Conservation (phyloP, 1,140 invertebrate species). For the Venturia canescens region DNA sequence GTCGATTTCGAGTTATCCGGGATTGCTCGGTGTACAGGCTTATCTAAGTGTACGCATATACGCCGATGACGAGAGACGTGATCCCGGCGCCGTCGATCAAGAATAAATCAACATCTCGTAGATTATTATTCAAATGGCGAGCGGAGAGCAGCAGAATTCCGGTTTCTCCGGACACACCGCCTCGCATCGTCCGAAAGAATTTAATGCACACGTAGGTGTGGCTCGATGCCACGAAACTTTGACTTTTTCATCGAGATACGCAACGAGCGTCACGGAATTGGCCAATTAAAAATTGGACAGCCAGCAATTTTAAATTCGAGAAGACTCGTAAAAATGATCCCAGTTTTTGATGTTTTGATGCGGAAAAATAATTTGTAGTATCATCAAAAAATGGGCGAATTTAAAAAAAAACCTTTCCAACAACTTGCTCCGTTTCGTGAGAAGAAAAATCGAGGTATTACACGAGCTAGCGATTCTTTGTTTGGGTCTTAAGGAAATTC, state of each 20-base stretch:
- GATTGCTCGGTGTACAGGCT: neutral
- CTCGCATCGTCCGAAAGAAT: neutral
- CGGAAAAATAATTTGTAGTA: too few species aligned
- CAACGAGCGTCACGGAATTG: too few species aligned
- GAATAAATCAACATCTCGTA: conserved; percentile 11
- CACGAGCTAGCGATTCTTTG: too few species aligned
- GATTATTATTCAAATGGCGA: conserved; percentile 5
- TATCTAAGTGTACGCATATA: neutral
- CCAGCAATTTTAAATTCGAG: too few species aligned
- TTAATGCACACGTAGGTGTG: neutral
- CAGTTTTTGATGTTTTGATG: too few species aligned
- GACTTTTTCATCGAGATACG: too few species aligned
- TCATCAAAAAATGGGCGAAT: too few species aligned
- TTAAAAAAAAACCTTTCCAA: too few species aligned
- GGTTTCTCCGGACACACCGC: neutral
- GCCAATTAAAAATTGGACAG: too few species aligned
- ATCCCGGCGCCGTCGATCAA: neutral
- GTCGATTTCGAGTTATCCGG: neutral
- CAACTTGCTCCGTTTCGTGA: too few species aligned
- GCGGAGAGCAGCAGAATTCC: conserved; percentile 1
- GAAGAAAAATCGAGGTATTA: too few species aligned
- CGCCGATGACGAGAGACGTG: neutral
- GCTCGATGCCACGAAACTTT: neutral
- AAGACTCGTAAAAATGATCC: too few species aligned
- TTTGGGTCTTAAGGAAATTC: neutral